These are phyloP conservation scores for Donacobius atricapilla DNA, from an alignment of 2,113 vertebrate genomes.

Conservation along the genomic window DNA sequence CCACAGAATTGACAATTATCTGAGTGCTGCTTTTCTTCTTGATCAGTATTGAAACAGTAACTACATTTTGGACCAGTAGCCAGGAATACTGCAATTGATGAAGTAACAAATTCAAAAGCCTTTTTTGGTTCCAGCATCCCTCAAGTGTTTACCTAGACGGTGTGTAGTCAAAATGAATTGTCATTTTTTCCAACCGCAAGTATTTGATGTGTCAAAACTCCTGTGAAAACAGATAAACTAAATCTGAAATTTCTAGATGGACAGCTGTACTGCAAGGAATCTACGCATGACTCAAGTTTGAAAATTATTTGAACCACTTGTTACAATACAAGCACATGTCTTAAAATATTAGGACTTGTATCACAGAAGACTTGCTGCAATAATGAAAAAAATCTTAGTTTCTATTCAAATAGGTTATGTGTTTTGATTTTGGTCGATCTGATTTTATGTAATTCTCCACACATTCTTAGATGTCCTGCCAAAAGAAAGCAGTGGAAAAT, in stretches of 20 bases:
- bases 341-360: background rate
- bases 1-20: background rate
- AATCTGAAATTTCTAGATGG: conserved; percentile 30
- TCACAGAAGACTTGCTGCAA: background rate
- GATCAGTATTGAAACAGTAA: background rate
- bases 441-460: background rate
- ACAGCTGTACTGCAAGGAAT: background rate
- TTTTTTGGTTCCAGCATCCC: conserved; percentile 14
- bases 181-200: background rate
- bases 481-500: background rate
- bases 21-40: background rate
- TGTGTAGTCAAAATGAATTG: background rate
- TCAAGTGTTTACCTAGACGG: conserved; percentile 5
- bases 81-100: background rate
- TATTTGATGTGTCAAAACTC: background rate
- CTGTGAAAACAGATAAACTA: background rate
- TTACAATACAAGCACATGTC: background rate
- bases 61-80: background rate
- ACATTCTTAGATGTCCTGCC: background rate
- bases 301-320: background rate
- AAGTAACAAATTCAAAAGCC: background rate
- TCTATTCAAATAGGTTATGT: background rate
- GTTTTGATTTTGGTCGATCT: background rate
- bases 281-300: background rate
- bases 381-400: background rate